Evolutionary conservation across 2,113 vertebrate genomes (phyloP), one percentile per base, ranked within the genome.

Genomic region (Capreolus pygargus): DNA sequence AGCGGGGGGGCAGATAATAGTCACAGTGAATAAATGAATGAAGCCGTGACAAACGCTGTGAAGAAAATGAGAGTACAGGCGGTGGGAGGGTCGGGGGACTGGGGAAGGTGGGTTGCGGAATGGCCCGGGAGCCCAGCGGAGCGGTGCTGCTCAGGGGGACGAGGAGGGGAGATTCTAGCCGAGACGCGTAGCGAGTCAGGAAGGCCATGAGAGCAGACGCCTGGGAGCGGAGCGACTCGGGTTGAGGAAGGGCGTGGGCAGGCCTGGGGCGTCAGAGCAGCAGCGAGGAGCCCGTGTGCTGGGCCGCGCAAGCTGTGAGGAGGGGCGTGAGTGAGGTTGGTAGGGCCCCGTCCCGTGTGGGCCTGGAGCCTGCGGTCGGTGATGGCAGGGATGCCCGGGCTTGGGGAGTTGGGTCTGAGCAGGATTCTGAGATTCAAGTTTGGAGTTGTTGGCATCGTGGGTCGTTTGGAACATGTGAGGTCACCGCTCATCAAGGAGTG

Each of bases 221-320:
- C 21, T 19, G 83, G 50, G 9, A 9, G 83, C 10, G 6, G 17
- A 21, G 70, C 28, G 28, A 3, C 50, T 8, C 6, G 6, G 86
- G 28, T 1, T 1, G 1, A 17, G 23, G 55, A 13, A 19, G 64
- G 30, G 89, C 2, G 0, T 0, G 4, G 25, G 39, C 2, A 5
- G 79, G 55, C 70, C 57, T 54, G 36, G 15, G 54, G 74, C 6
- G 0, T 16, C 2, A 33, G n/a, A 90, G 70, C 52, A 11, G 15
- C 30, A 57, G 39, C 23, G 5, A 3, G 6, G 64, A 28, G 50
- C 79, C 45, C 0, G 0, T 13, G 10, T 2, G 4, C 1, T 0
- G 12, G 33, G 13, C 30, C 0, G 21, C 45, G 45, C 25, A 54
- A 19, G 10, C 33, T 2, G 0, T 10, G 52, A 6, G 1, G 23